These are phyloP conservation scores for Andricus quercusramuli DNA, from an alignment of 2,888 invertebrate species.

Conservation along the genomic window DNA sequence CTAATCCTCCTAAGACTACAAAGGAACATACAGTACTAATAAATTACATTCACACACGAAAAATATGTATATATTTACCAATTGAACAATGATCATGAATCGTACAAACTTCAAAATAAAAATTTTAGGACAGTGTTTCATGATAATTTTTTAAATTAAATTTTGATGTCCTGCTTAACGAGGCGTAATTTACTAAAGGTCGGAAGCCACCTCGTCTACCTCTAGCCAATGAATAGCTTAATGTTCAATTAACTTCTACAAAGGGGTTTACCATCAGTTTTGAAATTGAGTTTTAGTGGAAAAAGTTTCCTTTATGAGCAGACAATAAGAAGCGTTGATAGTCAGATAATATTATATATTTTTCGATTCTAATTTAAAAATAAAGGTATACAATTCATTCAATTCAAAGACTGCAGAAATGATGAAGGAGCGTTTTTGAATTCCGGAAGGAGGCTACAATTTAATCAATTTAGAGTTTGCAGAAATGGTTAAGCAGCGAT, in stretches of 20 bases:
- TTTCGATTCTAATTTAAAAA: no score
- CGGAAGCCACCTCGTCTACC: conserved; percentile 6
- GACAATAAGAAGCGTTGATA: no score
- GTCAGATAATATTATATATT: no score
- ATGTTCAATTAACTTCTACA: conserved; percentile 7
- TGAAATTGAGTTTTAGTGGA: background rate
- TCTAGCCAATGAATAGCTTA: conserved; percentile 10
- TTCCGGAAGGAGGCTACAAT: no score
- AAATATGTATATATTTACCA: no score
- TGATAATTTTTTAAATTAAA: background rate
- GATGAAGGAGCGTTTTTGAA: background rate
- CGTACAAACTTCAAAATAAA: no score
- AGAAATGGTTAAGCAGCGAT: background rate
- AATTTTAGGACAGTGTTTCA: background rate
- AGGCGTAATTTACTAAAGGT: background rate
- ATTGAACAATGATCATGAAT: no score
- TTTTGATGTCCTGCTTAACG: background rate
- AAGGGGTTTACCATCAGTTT: background rate
- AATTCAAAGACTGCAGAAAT: background rate
- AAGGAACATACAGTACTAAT: no score
- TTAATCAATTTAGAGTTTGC: background rate
- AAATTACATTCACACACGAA: no score
- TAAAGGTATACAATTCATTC: no score
- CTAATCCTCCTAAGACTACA: no score
- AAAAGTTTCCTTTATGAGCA: background rate